Conservation (phyloP, 1,140 invertebrate species). For the Trichogramma pretiosum region DNA sequence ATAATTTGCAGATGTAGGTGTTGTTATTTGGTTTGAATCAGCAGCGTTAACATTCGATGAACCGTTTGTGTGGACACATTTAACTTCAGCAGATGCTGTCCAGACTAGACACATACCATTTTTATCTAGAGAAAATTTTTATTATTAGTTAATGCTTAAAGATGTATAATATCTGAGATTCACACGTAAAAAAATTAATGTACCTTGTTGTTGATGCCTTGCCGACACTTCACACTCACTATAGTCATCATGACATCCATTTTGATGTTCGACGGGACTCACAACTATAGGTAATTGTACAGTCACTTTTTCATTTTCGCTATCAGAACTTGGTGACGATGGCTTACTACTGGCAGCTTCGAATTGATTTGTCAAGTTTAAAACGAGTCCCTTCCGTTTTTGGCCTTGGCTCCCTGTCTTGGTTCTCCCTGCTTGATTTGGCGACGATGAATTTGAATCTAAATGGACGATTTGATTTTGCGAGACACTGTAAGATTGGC, state of each 20-base stretch:
- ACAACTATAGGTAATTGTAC: slow-evolving; percentile 10
- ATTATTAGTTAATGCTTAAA: not conserved
- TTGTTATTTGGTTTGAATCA: slow-evolving; percentile 1
- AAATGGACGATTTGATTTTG: slow-evolving; percentile 80
- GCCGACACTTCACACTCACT: no score
- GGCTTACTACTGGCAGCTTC: slow-evolving; percentile 45
- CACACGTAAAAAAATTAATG: no score
- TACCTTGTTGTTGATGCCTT: no score
- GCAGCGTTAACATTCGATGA: not conserved
- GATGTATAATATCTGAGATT: no score
- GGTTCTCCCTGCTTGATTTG: slow-evolving; percentile 25
- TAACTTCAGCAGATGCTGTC: slow-evolving; percentile 43
- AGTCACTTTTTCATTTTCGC: slow-evolving; percentile 21
- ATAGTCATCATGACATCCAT: slow-evolving; percentile 17
- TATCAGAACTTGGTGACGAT: slow-evolving; percentile 41
- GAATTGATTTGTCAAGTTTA: slow-evolving; percentile 56
- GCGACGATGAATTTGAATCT: slow-evolving; percentile 56
- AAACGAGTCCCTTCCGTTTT: slow-evolving; percentile 51
- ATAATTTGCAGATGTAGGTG: no score
- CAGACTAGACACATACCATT: slow-evolving; percentile 46
- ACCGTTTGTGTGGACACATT: slow-evolving; percentile 27
- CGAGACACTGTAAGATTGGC: slow-evolving; percentile 77
- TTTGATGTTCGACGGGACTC: slow-evolving; percentile 9
- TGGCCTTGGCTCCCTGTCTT: slow-evolving; percentile 37
- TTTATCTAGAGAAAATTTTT: slow-evolving; percentile 8